Percentiles rank a stretch among this genome's conserved stretches.
These are phyloP conservation scores for Armadillidium nasatum DNA, from an alignment of 1,140 invertebrate species.

Conservation along the genomic window DNA sequence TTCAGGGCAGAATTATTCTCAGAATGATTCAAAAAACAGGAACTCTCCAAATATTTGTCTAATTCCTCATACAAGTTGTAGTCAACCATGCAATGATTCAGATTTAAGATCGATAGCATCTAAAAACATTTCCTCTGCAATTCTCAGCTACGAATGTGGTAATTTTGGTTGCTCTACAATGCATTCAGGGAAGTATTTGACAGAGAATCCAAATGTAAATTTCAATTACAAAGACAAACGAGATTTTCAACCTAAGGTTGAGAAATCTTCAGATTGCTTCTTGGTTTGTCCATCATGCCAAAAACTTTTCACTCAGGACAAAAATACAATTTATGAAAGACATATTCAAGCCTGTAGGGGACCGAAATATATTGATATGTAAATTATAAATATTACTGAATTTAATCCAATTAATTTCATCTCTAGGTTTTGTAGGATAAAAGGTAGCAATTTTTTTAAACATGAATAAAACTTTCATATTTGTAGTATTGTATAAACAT, in stretches of 20 bases:
- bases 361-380: slow-evolving; percentile 38
- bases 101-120: slow-evolving; percentile 40
- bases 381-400: not conserved
- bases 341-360: slow-evolving; percentile 47
- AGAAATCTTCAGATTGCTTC: slow-evolving; percentile 18
- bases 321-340: slow-evolving; percentile 47
- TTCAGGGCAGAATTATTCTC: not conserved
- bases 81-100: slow-evolving; percentile 16
- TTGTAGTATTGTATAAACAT: too few relatives aligned
- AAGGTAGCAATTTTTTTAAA: too few relatives aligned
- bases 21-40: not conserved
- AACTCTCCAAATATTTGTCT: not conserved
- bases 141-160: slow-evolving; percentile 39
- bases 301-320: slow-evolving; percentile 46
- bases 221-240: slow-evolving; percentile 40
- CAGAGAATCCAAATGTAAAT: slow-evolving; percentile 17
- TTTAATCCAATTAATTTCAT: too few relatives aligned
- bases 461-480: too few relatives aligned
- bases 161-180: not conserved
- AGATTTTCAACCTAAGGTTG: slow-evolving; percentile 44
- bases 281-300: slow-evolving; percentile 47
- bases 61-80: slow-evolving; percentile 4
- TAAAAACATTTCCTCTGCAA: slow-evolving; percentile 42
- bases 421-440: too few relatives aligned
- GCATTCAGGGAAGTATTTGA: not conserved